Conservation (phyloP, 2,113 vertebrate species). For the Cheilinus undulatus region DNA sequence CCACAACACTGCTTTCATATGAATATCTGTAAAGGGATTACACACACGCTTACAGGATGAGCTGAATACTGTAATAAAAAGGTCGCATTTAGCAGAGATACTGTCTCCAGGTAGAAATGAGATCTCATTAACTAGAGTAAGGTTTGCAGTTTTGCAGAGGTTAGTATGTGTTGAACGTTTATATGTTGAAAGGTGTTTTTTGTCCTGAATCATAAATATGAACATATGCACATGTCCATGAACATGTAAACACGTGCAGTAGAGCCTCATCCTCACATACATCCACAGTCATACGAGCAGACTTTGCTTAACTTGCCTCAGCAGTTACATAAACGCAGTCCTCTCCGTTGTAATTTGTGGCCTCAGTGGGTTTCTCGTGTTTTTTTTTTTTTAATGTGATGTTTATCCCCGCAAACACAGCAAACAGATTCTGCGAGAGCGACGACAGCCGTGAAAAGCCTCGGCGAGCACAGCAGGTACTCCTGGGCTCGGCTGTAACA, state of each 20-base stretch:
- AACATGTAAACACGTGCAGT: background rate
- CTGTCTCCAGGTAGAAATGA: no score
- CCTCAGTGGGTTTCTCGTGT: conserved; percentile 67
- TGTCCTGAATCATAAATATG: background rate
- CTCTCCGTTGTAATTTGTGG: conserved; percentile 79
- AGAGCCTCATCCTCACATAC: background rate
- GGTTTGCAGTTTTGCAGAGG: no score
- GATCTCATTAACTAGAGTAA: no score
- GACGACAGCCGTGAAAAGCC: conserved; percentile 80
- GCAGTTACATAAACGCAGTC: conserved; percentile 77
- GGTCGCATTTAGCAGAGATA: no score
- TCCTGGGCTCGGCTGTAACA: conserved; percentile 78
- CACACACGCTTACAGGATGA: no score
- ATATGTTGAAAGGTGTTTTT: no score
- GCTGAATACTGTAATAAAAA: no score
- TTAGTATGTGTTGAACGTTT: no score
- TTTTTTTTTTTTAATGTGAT: conserved; percentile 70
- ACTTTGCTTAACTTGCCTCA: conserved; percentile 57
- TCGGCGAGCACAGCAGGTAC: conserved; percentile 85
- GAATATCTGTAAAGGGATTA: no score
- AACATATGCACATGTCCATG: background rate
- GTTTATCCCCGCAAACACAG: conserved; percentile 78
- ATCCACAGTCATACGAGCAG: conserved; percentile 36
- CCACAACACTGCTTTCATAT: no score
- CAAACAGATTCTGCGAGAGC: conserved; percentile 79